A percentile compares a stretch with the other conserved stretches of the same genome.
phyloP scores from a whole-genome alignment of 2,888 invertebrate genomes.

The Zygaena filipendulae region DNA sequence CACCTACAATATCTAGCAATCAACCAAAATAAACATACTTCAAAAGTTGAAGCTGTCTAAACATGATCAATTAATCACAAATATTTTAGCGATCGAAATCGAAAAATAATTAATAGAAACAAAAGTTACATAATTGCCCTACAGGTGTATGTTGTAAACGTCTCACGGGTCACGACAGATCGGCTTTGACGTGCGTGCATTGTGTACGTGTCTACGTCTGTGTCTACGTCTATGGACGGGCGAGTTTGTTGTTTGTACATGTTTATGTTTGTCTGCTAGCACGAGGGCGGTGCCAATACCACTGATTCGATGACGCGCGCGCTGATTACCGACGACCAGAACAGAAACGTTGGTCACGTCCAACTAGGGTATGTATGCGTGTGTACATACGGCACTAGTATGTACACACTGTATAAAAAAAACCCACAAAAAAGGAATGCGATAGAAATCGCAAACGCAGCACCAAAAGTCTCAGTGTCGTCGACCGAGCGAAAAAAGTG shows the following conservation, averaged over 20 bases:
- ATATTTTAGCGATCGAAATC: too few relatives aligned
- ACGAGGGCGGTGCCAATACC: conserved; percentile 91
- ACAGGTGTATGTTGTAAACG: too few relatives aligned
- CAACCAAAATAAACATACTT: too few relatives aligned
- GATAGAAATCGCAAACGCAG: conserved; percentile 12
- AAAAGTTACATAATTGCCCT: too few relatives aligned
- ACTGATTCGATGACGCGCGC: conserved; percentile 96
- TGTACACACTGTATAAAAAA: conserved; percentile 18
- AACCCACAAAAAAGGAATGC: conserved; percentile 12
- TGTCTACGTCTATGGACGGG: conserved; percentile 21
- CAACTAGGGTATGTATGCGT: conserved; percentile 92
- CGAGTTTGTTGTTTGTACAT: conserved; percentile 55
- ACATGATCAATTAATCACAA: too few relatives aligned
- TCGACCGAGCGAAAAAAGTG: too few relatives aligned
- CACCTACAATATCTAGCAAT: too few relatives aligned
- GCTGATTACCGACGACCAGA: conserved; percentile 93
- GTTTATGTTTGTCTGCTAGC: conserved; percentile 79
- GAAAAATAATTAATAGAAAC: too few relatives aligned
- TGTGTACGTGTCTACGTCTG: conserved; percentile 2
- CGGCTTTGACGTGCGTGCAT: too few relatives aligned
- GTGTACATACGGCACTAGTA: conserved; percentile 52
- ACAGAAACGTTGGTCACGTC: conserved; percentile 90
- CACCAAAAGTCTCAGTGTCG: too few relatives aligned
- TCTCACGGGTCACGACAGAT: too few relatives aligned
- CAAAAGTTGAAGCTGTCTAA: too few relatives aligned